A percentile compares a stretch with the other conserved stretches of the same genome.
Conservation (phyloP, 2,113 vertebrate genomes). For the Eira barbara region DNA sequence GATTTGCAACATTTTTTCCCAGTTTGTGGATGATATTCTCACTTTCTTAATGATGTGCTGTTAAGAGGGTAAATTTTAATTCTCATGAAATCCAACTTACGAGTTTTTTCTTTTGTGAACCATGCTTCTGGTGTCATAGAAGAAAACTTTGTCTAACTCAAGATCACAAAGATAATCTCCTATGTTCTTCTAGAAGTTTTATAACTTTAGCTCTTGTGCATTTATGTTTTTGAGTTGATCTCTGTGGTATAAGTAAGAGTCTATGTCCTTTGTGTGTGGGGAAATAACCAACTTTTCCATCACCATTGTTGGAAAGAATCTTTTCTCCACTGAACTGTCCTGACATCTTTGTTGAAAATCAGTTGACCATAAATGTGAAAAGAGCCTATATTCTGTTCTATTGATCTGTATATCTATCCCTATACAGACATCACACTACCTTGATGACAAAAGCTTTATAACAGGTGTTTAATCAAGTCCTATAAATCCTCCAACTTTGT, state of each 20-base stretch:
- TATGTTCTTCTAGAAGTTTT: not conserved
- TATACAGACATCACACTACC: not conserved
- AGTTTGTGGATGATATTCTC: not conserved
- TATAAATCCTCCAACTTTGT: not conserved
- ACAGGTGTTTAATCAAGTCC: not conserved
- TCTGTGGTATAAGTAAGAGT: not conserved
- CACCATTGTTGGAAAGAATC: not conserved
- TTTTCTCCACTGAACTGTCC: not conserved
- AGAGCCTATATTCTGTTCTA: not conserved
- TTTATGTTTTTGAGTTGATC: not conserved
- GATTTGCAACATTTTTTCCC: not conserved
- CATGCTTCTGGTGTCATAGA: not conserved
- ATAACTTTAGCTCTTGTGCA: not conserved
- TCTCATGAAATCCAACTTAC: not conserved
- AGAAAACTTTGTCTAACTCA: not conserved
- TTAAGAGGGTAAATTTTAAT: conserved; percentile 13
- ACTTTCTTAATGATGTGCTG: not conserved
- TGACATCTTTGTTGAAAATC: conserved; percentile 27
- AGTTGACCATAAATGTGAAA: not conserved
- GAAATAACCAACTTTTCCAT: not conserved
- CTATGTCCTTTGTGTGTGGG: not conserved
- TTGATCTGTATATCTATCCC: not conserved
- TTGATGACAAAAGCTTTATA: not conserved
- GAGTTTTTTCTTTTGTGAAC: conserved; percentile 9
- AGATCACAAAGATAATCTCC: not conserved